Percentiles rank a stretch among this genome's conserved stretches.
phyloP scores from a whole-genome alignment of 1,140 invertebrate genomes.

The roundworm (Caenorhabditis elegans) region DNA sequence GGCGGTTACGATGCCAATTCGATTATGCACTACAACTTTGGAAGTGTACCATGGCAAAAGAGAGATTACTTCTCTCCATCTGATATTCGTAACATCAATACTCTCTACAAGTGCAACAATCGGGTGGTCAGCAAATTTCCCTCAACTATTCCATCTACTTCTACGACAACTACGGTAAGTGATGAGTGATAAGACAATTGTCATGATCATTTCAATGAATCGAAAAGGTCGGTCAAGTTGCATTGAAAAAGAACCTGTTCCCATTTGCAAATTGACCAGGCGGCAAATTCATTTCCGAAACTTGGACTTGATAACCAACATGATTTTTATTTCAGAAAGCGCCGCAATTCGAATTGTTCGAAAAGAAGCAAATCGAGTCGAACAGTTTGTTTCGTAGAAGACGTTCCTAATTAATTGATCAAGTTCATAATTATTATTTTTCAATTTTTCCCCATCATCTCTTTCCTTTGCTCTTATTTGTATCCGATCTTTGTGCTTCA shows the following conservation, averaged over 20 bases:
- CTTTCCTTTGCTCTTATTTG: conserved; percentile 29
- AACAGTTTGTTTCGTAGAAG: conserved; percentile 5
- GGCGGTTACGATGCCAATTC: conserved; percentile 36
- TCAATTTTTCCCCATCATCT: background rate
- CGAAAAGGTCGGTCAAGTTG: conserved; percentile 2
- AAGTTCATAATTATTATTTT: background rate
- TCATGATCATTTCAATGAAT: background rate
- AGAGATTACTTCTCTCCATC: conserved; percentile 18
- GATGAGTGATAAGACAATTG: background rate
- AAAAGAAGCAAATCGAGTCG: conserved; percentile 13
- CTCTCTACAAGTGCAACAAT: conserved; percentile 34
- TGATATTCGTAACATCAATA: conserved; percentile 33
- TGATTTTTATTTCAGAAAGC: conserved; percentile 27
- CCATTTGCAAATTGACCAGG: conserved; percentile 14
- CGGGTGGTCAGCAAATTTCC: background rate
- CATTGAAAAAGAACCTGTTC: background rate
- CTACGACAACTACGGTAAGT: conserved; percentile 7
- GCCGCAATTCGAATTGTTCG: background rate
- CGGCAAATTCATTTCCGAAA: background rate
- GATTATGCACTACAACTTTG: conserved; percentile 45
- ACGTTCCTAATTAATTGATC: background rate
- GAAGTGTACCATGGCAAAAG: background rate
- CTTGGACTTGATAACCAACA: background rate
- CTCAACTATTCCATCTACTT: background rate
- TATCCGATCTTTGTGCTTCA: conserved; percentile 17